A percentile compares a stretch with the other conserved stretches of the same genome.
phyloP scores from a whole-genome alignment of 2,113 vertebrate genomes.

The Oreotrochilus melanogaster region DNA sequence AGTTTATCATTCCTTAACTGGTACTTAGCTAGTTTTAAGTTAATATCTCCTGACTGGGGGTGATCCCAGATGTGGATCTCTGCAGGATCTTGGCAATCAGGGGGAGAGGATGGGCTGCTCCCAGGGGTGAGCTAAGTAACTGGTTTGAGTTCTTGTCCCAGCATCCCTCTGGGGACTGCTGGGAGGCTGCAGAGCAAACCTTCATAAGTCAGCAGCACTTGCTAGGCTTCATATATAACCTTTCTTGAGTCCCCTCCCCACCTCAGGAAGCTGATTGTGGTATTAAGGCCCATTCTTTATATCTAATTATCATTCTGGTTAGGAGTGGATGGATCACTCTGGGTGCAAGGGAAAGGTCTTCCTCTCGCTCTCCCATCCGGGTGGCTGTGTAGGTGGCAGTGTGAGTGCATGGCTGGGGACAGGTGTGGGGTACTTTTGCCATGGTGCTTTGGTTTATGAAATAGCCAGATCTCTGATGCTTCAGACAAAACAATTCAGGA shows the following conservation, averaged over 20 bases:
- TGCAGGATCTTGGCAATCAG: background rate
- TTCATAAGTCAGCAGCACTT: background rate
- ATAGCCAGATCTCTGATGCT: background rate
- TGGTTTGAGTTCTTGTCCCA: background rate
- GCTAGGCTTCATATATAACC: background rate
- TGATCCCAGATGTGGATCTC: background rate
- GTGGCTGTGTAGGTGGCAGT: background rate
- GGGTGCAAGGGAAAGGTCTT: background rate
- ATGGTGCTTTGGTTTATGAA: background rate
- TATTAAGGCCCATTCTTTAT: background rate
- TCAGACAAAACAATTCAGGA: background rate
- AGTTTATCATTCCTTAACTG: background rate
- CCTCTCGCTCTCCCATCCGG: accelerated
- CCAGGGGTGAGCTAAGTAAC: background rate
- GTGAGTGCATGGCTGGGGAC: background rate
- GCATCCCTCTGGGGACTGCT: background rate
- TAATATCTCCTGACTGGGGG: accelerated
- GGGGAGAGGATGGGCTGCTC: background rate
- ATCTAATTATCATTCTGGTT: background rate
- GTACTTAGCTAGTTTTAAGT: background rate
- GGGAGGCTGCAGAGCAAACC: background rate
- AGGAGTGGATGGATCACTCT: background rate
- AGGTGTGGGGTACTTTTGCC: background rate
- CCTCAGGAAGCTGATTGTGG: background rate
- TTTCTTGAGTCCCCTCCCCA: background rate